Evolutionary conservation across 2,888 invertebrate species (phyloP), one percentile per base, ranked within the genome.

Genomic region (Thecophora atra): DNA sequence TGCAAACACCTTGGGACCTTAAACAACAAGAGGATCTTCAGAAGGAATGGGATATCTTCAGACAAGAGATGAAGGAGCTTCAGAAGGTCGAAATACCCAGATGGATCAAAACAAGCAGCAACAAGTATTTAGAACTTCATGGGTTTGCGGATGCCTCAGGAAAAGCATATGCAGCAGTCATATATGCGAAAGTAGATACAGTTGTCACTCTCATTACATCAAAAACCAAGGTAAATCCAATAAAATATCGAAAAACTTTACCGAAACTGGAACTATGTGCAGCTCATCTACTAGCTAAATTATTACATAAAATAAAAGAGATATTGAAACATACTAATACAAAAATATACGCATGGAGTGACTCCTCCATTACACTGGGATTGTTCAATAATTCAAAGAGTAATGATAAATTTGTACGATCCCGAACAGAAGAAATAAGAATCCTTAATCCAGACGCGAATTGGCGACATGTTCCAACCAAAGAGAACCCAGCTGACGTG

Each of bases 161-260:
- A 3, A 52, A 52, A 52, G 52, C 52, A 52, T 52, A 52, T 52
- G 52, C 52, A 52, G 52, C 3, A 19, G 52, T 52, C 19, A 52
- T 52, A 52, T 3, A 52, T 52, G 52, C 52, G 19, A 19, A 19
- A 52, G 52, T 52, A 19, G 52, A 19, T 2, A 52, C 1, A 19
- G 52, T 19, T 6, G 13, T 52, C 6, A 1, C 52, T 17, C 52
- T 52, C 13, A 52, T 52, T 19, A 19, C 52, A 52, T 52, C 52
- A 19, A 52, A 52, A 52, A 52, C n/a, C 52, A 52, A 52, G 52
- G 52, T 52, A 52, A 52, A 52, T 52, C 3, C 52, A 52, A 52
- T 52, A 15, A 52, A 52, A 52, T 15, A 1, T 52, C 52, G 52
- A 1, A 52, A 52, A 19, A 52, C 52, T 52, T 1, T 1, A 52